Evolutionary conservation across 92 coral and sea anemone genomes (phyloP).

Genomic region (Chrysogorgia sp.): DNA sequence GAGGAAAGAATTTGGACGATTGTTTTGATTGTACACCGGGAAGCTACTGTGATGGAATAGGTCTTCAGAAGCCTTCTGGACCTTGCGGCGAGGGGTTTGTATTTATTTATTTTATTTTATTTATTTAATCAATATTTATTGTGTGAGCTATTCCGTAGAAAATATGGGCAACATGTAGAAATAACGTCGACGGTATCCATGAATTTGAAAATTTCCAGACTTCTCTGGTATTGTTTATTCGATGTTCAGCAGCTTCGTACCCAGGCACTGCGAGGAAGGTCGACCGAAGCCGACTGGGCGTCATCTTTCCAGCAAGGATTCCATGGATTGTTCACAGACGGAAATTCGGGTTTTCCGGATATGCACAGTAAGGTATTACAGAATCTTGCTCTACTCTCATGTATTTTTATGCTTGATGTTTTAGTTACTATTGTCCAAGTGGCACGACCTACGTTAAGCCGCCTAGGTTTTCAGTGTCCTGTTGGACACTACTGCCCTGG

Average conservation of each 20-base stretch:
- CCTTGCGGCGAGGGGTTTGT: constrained; percentile 87
- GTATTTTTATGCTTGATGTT: background rate
- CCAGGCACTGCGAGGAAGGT: too few species aligned
- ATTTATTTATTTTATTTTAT: background rate
- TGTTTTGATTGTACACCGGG: constrained; percentile 94
- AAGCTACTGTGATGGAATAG: constrained; percentile 81
- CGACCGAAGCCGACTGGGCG: too few species aligned
- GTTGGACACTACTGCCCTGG: constrained; percentile 95
- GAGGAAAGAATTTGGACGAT: constrained; percentile 68
- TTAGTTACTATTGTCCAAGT: constrained; percentile 88
- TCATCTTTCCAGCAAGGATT: too few species aligned
- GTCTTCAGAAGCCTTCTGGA: constrained; percentile 75
- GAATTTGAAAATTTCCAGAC: background rate
- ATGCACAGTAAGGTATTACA: too few species aligned
- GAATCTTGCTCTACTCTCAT: background rate
- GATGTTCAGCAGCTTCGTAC: too few species aligned
- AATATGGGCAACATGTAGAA: background rate
- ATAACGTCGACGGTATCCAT: background rate
- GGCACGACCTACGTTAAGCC: constrained; percentile 78
- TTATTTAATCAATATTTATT: too few species aligned
- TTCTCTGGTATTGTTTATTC: too few species aligned
- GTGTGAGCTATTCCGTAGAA: background rate
- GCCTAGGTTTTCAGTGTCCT: constrained; percentile 69
- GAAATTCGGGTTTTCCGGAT: too few species aligned
- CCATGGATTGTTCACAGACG: too few species aligned